Evolutionary conservation across 2,113 vertebrate species (phyloP).

Genomic region (Anguilla japonica): DNA sequence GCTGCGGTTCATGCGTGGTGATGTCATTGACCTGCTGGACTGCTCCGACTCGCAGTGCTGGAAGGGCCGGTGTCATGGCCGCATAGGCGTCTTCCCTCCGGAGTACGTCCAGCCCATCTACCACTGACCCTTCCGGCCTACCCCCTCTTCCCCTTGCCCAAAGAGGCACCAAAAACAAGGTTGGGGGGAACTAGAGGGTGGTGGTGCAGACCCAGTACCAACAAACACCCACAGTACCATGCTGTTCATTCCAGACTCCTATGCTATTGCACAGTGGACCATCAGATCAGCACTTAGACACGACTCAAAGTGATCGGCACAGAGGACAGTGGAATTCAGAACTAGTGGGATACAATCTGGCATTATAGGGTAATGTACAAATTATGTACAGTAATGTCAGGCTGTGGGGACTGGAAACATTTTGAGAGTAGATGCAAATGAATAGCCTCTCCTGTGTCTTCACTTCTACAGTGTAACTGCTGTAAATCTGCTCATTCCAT

Average conservation of each 20-base stretch:
- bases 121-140: constrained; percentile 44
- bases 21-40: constrained; percentile 83
- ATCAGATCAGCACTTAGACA: not conserved
- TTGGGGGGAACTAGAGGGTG: not conserved
- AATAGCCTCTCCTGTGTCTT: not conserved
- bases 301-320: not conserved
- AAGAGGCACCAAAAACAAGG: not conserved
- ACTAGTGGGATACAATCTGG: not conserved
- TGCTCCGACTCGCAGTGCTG: constrained; percentile 75
- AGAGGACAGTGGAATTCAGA: not conserved
- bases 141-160: not conserved
- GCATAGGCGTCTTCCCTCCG: constrained; percentile 77
- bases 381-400: not conserved
- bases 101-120: constrained; percentile 75
- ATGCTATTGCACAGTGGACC: not conserved
- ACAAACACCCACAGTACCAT: not conserved
- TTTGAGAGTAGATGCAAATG: not conserved
- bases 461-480: not conserved
- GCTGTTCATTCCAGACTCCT: constrained; percentile 9
- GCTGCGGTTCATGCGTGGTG: constrained; percentile 79
- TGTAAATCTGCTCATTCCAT: not conserved
- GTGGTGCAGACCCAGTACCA: not conserved
- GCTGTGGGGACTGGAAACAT: not conserved
- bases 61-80: constrained; percentile 75
- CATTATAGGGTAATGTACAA: not conserved